phyloP scores from a whole-genome alignment of 92 coral and sea anemone species.

The Bergia sp. region DNA sequence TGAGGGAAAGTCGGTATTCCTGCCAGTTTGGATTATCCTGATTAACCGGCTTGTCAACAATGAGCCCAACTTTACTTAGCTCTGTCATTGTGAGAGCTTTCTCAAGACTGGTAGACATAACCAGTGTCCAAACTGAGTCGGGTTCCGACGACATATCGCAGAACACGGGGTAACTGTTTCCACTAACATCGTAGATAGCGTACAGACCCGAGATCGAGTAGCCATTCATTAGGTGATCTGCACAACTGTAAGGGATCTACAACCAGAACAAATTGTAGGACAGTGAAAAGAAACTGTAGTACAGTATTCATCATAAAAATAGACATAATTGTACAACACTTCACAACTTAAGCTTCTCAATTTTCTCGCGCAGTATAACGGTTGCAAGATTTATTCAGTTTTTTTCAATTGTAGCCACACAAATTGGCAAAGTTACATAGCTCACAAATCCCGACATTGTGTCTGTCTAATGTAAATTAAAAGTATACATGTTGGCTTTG shows the following conservation, averaged over 20 bases:
- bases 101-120: slow-evolving; percentile 24
- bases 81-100: slow-evolving; percentile 10
- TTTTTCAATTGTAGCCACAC: too few species aligned
- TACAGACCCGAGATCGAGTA: slow-evolving; percentile 26
- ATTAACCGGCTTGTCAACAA: background rate
- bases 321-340: too few species aligned
- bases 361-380: too few species aligned
- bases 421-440: too few species aligned
- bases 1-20: slow-evolving; percentile 33
- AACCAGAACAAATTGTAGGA: background rate
- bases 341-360: too few species aligned
- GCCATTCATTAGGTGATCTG: slow-evolving; percentile 31
- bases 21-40: slow-evolving; percentile 24
- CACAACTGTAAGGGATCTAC: slow-evolving; percentile 34
- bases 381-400: too few species aligned
- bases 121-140: slow-evolving; percentile 28
- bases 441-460: too few species aligned
- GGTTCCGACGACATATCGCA: slow-evolving; percentile 30
- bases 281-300: background rate
- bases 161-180: slow-evolving; percentile 11
- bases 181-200: slow-evolving; percentile 9
- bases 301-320: too few species aligned
- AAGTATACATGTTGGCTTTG: too few species aligned
- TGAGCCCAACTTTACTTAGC: slow-evolving; percentile 8
- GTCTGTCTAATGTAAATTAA: too few species aligned